Base-by-base conservation (phyloP, 1,140 invertebrate species). In the Nebria ingens region DNA sequence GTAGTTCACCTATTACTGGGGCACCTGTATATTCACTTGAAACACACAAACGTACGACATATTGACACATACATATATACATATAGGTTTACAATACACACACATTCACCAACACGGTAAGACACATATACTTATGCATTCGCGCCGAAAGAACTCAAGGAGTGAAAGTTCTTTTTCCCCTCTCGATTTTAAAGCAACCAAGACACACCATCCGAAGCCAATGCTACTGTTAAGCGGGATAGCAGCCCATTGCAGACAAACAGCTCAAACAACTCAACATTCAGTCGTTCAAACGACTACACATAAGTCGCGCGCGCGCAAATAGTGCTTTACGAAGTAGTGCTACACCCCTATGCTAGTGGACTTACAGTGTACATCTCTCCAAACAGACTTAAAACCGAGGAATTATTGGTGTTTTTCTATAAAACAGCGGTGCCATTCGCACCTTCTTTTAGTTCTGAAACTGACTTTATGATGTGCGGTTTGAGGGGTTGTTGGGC, bases 401-500 rank as follows among this genome's bases (percentile, higher is more conserved):
- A n/a, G n/a, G 6, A 34, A 34, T n/a, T 6, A 34, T n/a, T 34
- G 25, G 25, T 34, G 25, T 34, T 34, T n/a, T 6, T 9, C n/a
- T 9, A 34, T n/a, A 9, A 9, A 6, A 34, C 6, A 34, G 25
- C 25, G 25, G 25, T 34, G 25, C 25, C n/a, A 34, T 9, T 6
- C 6, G 25, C 25, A 34, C 25, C 25, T n/a, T 34, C 6, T n/a
- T n/a, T n/a, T n/a, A n/a, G n/a, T n/a, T 34, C 25, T n/a, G n/a
- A 34, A 34, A 34, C 25, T 9, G 25, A 34, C n/a, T 34, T 34
- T 34, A 34, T 9, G n/a, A n/a, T 34, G 25, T 34, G n/a, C 25
- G 6, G 25, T 34, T 65, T 67, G 65, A 61, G 65, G 54, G 64
- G 65, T 65, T 59, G 62, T 58, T 23, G 54, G 51, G 56, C 59